phyloP scores from a whole-genome alignment of 1,140 invertebrate species.

The Bombus soroeensis region DNA sequence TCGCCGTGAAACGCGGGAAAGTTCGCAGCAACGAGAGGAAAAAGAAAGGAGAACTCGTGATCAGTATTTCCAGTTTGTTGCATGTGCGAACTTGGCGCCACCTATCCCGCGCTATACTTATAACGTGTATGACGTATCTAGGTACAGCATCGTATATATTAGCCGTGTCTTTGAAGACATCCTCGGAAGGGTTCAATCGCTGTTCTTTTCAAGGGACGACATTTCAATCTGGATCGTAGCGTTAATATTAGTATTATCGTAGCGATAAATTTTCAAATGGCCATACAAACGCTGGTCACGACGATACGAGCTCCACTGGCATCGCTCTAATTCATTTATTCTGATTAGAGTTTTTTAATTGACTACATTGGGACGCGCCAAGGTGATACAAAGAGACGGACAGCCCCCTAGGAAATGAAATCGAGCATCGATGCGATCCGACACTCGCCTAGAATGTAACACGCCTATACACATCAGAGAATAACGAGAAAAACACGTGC shows the following conservation, averaged over 20 bases:
- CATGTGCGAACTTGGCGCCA: slow-evolving; percentile 17
- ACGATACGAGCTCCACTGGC: not conserved
- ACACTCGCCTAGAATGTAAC: not conserved
- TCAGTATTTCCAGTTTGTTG: slow-evolving; percentile 15
- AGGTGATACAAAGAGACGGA: not conserved
- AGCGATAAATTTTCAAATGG: not conserved
- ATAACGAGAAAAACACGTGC: not conserved
- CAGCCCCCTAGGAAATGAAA: slow-evolving; percentile 17
- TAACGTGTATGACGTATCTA: not conserved
- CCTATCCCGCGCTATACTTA: slow-evolving; percentile 26
- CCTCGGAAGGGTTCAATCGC: too few relatives aligned
- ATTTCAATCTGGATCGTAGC: slow-evolving; percentile 8
- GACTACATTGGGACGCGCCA: not conserved
- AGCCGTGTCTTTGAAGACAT: not conserved
- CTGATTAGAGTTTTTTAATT: slow-evolving; percentile 32
- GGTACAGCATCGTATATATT: not conserved
- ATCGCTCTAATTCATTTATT: slow-evolving; percentile 38
- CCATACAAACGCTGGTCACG: too few relatives aligned
- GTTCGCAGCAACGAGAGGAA: too few relatives aligned
- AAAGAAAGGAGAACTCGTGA: not conserved
- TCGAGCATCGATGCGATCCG: not conserved
- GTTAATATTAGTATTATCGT: too few relatives aligned
- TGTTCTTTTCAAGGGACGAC: not conserved
- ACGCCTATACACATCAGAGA: not conserved
- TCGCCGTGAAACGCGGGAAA: not conserved